A percentile compares a stretch with the other conserved stretches of the same genome.
phyloP scores from a whole-genome alignment of 2,888 invertebrate genomes.

The Cryptosula pallasiana region DNA sequence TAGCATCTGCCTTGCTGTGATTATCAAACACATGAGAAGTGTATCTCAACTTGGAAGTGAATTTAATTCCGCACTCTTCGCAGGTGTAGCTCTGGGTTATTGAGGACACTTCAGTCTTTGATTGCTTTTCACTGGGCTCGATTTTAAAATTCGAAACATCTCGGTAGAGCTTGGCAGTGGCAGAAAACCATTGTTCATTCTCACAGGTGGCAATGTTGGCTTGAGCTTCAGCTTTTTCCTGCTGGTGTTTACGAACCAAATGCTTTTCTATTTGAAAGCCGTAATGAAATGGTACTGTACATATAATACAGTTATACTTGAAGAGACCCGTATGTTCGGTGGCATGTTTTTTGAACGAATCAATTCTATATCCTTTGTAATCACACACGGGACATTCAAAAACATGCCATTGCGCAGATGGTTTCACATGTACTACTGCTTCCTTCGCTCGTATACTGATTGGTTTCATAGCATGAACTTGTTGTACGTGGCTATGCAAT shows the following conservation, averaged over 20 bases:
- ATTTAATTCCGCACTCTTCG: background rate
- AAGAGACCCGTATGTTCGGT: background rate
- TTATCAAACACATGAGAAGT: background rate
- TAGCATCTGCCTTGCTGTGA: no score
- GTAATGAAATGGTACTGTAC: background rate
- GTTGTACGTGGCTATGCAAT: background rate
- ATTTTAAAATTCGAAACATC: constrained; percentile 2
- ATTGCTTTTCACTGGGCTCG: background rate
- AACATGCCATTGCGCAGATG: background rate
- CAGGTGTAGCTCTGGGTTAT: background rate
- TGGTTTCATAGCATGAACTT: background rate
- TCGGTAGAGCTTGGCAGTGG: background rate
- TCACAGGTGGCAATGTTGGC: background rate
- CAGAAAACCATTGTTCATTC: background rate
- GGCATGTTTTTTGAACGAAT: background rate
- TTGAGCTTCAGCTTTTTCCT: background rate
- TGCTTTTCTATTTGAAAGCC: background rate
- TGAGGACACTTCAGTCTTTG: background rate
- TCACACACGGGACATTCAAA: background rate
- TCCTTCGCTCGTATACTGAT: background rate
- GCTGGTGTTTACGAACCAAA: background rate
- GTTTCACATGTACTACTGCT: background rate
- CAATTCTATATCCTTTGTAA: background rate
- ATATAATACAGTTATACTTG: constrained; percentile 1
- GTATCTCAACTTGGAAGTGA: background rate